phyloP scores from a whole-genome alignment of 2,888 invertebrate species.

The Clanis bilineata region DNA sequence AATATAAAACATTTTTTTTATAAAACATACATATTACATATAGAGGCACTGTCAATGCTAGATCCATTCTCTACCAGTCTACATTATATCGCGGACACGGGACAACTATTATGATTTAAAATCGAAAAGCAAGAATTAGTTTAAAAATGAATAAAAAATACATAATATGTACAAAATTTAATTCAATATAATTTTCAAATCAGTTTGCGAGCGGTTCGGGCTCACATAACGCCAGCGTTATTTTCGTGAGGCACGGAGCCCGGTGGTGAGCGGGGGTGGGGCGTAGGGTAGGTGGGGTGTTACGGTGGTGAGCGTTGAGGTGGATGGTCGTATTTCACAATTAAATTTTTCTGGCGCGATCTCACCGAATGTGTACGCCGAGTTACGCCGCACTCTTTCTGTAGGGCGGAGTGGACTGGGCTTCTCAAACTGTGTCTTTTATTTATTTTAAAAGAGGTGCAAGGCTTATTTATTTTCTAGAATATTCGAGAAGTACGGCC shows the following conservation, averaged over 20 bases:
- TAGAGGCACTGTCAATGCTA: too few relatives aligned
- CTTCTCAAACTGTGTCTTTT: slow-evolving; percentile 45
- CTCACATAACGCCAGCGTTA: not conserved
- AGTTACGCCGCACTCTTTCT: slow-evolving; percentile 55
- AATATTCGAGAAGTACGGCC: too few relatives aligned
- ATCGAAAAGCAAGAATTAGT: too few relatives aligned
- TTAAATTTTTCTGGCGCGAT: slow-evolving; percentile 78
- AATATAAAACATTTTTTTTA: too few relatives aligned
- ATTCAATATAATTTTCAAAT: not conserved
- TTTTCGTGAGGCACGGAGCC: not conserved
- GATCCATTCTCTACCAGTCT: too few relatives aligned
- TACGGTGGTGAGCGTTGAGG: slow-evolving; percentile 26
- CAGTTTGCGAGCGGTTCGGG: not conserved
- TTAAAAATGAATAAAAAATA: not conserved
- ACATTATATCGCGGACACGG: too few relatives aligned
- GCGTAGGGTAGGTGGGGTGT: slow-evolving; percentile 26
- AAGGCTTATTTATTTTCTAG: too few relatives aligned
- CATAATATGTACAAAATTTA: not conserved
- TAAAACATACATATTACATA: too few relatives aligned
- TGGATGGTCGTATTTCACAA: slow-evolving; percentile 71
- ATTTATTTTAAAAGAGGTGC: not conserved
- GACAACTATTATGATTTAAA: too few relatives aligned
- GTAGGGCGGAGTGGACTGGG: slow-evolving; percentile 46
- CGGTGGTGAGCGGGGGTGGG: slow-evolving; percentile 28
- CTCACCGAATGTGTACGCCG: slow-evolving; percentile 67